Base-by-base conservation (phyloP, 2,888 invertebrate genomes). In the Arrhopalites spinosus region DNA sequence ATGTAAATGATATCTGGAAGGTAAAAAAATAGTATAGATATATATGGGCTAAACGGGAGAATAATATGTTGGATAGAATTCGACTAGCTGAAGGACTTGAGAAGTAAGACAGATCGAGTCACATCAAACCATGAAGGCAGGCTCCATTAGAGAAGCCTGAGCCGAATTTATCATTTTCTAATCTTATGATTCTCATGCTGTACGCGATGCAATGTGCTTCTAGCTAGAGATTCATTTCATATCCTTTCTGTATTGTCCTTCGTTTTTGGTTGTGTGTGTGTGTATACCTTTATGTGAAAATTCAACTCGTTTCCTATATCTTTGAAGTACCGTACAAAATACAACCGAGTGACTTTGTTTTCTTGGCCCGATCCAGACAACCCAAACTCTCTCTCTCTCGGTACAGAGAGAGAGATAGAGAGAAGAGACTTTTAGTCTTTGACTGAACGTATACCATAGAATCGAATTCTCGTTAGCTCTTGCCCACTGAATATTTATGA, bases 101-200 rank as follows among this genome's bases (percentile, higher is more conserved):
- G 30, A 69, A 50, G 61, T 59, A 81, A 77, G 81, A 81, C 78
- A 78, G 79, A 81, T 78, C 77, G 77, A 78, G 79, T 77, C 78
- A 79, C 78, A 80, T 80, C 78, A 80, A 79, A 80, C 75, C 79
- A 79, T 77, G 78, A 79, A 81, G 81, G 77, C 81, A 81, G 77
- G 81, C 77, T 78, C 81, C 79, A 81, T 81, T 81, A 81, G 79
- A 81, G 79, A 77, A 78, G 80, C 77, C 78, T 80, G 77, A 80
- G 78, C 78, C 78, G 78, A 80, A 80, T 80, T 80, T 80, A 80
- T 80, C 80, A 80, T 80, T 80, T 80, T 80, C 80, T 78, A 80
- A 80, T 80, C 80, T 79, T 78, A 77, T 77, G 79, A 78, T 74
- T 74, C 63, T 43, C 71, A 56, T 71, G 59, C 71, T 56, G 50